Evolutionary conservation across 2,888 invertebrate species (phyloP).

Genomic region (Stenchaetothrips biformis): DNA sequence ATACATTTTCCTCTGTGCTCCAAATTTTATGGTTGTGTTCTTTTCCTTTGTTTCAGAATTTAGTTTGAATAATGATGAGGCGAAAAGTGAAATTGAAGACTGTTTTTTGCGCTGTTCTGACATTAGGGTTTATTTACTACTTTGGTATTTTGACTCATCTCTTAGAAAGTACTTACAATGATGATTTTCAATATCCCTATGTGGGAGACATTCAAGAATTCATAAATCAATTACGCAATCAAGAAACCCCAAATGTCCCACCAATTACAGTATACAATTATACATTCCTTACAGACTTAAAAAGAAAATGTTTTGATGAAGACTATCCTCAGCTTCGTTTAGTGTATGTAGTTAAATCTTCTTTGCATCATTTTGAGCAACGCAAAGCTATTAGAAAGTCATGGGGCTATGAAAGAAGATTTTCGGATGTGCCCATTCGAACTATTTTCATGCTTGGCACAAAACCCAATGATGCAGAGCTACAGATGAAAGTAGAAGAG

Average conservation of each 20-base stretch:
- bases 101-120: not conserved
- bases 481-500: slow-evolving; percentile 55
- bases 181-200: slow-evolving; percentile 72
- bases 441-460: slow-evolving; percentile 73
- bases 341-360: slow-evolving; percentile 76
- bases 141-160: slow-evolving; percentile 71
- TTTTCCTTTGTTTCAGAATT: not conserved
- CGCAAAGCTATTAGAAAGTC: slow-evolving; percentile 71
- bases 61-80: not conserved
- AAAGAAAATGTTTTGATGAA: slow-evolving; percentile 50
- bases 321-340: slow-evolving; percentile 54
- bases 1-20: not conserved
- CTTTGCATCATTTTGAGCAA: slow-evolving; percentile 61
- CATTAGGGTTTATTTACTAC: slow-evolving; percentile 46
- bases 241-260: slow-evolving; percentile 53
- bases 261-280: slow-evolving; percentile 69
- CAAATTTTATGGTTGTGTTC: not conserved
- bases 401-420: slow-evolving; percentile 75
- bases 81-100: slow-evolving; percentile 3
- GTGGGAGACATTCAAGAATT: slow-evolving; percentile 62
- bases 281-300: slow-evolving; percentile 54
- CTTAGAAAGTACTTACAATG: slow-evolving; percentile 62
- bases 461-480: slow-evolving; percentile 47
- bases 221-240: slow-evolving; percentile 56
- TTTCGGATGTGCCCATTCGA: slow-evolving; percentile 70